These are phyloP conservation scores for Smittia sp. DNA, from an alignment of 2,888 invertebrate genomes.

Conservation along the genomic window DNA sequence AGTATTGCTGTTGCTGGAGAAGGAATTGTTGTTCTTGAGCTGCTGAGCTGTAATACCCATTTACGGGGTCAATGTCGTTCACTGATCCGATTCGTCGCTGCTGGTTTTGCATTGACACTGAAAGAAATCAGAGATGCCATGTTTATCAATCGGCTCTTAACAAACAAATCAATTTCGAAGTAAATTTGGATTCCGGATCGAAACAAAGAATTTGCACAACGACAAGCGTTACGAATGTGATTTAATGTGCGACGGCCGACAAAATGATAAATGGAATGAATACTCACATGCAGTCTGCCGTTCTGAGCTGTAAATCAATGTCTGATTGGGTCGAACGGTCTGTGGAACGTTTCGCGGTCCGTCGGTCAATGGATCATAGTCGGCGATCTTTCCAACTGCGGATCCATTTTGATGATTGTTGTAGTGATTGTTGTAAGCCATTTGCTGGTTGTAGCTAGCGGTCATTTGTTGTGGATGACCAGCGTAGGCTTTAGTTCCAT, in stretches of 20 bases:
- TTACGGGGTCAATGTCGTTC: slow-evolving; percentile 91
- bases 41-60: slow-evolving; percentile 75
- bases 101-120: slow-evolving; percentile 42
- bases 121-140: no score
- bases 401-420: slow-evolving; percentile 33
- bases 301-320: slow-evolving; percentile 81
- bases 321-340: slow-evolving; percentile 74
- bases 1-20: slow-evolving; percentile 44
- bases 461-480: slow-evolving; percentile 18
- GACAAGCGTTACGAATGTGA: slow-evolving; percentile 2
- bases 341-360: slow-evolving; percentile 69
- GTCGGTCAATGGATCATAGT: slow-evolving; percentile 74
- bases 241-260: background rate
- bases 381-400: slow-evolving; percentile 71
- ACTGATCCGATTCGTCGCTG: slow-evolving; percentile 80
- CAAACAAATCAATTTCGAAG: background rate
- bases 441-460: slow-evolving; percentile 29
- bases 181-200: background rate
- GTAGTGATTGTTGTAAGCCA: slow-evolving; percentile 38
- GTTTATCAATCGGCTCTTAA: background rate
- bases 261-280: slow-evolving; percentile 2
- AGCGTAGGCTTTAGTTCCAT: slow-evolving; percentile 6
- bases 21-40: slow-evolving; percentile 46
- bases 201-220: background rate
- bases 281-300: slow-evolving; percentile 63